Conservation (phyloP, 37 sponge, comb jelly and placozoan genomes). For the Cliona cf. orientalis region DNA sequence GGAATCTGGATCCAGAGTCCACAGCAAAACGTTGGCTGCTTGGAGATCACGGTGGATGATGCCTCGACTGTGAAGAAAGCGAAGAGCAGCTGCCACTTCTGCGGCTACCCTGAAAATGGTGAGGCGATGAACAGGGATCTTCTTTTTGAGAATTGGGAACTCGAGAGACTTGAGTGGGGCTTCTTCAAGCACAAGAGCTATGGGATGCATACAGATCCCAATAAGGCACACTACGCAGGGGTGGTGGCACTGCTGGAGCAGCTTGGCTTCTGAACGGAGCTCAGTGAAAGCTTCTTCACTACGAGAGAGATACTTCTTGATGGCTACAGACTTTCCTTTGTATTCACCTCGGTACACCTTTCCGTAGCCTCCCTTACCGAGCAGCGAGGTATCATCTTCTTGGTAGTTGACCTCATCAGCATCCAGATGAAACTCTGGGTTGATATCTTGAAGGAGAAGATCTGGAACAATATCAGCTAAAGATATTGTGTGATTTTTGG, state of each 20-base stretch:
- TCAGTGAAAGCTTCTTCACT: conserved; percentile 71
- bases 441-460: conserved; percentile 81
- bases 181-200: conserved; percentile 91
- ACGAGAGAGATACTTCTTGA: conserved; percentile 64
- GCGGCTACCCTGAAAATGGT: conserved; percentile 75
- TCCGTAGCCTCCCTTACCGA: conserved; percentile 89
- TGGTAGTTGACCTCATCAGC: conserved; percentile 55
- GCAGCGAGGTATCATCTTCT: conserved; percentile 58
- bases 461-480: conserved; percentile 86
- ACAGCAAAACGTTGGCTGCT: conserved; percentile 88
- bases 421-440: conserved; percentile 65
- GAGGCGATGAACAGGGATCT: conserved; percentile 65
- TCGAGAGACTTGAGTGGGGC: conserved; percentile 86
- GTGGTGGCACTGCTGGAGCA: conserved; percentile 76
- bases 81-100: conserved; percentile 84
- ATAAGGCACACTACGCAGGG: conserved; percentile 85
- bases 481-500: conserved; percentile 50
- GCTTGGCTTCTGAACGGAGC: conserved; percentile 74
- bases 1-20: conserved; percentile 81
- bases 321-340: conserved; percentile 72
- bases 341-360: conserved; percentile 79
- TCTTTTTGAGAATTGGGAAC: conserved; percentile 60
- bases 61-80: conserved; percentile 75
- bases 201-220: conserved; percentile 79
- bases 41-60: conserved; percentile 91